Percentiles rank a stretch among this genome's conserved stretches.
phyloP scores from a whole-genome alignment of 1,140 invertebrate species.

The Bombus fervidus region DNA sequence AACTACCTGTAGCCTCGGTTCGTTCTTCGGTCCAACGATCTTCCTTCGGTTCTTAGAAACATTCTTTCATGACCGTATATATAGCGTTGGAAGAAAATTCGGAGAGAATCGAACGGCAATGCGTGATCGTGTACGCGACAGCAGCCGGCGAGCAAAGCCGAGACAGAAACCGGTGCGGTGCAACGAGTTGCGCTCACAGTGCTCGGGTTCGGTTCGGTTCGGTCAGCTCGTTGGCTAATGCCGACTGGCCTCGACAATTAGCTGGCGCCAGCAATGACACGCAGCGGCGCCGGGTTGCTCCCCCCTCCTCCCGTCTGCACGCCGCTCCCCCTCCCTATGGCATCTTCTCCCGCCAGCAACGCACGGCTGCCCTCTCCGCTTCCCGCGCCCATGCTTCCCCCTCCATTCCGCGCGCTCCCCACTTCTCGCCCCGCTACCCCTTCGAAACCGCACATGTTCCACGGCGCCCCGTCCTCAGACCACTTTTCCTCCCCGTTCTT shows the following conservation, averaged over 20 bases:
- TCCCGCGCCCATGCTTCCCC: slow-evolving; percentile 20
- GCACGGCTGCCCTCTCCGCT: slow-evolving; percentile 12
- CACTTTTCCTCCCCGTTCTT: slow-evolving; percentile 25
- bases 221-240: slow-evolving; percentile 76
- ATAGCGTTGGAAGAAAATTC: background rate
- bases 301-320: slow-evolving; percentile 37
- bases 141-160: background rate
- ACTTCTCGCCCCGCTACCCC: slow-evolving; percentile 9
- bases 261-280: slow-evolving; percentile 80
- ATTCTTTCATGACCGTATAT: background rate
- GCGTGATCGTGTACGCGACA: slow-evolving; percentile 2
- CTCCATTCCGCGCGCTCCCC: background rate
- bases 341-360: slow-evolving; percentile 42
- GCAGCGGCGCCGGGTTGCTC: slow-evolving; percentile 73
- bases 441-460: slow-evolving; percentile 56
- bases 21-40: too few species aligned
- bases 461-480: slow-evolving; percentile 56
- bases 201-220: slow-evolving; percentile 63
- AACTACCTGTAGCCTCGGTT: slow-evolving; percentile 12
- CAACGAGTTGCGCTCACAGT: slow-evolving; percentile 26
- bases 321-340: background rate
- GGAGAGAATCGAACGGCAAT: background rate
- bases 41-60: slow-evolving; percentile 12
- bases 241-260: slow-evolving; percentile 80
- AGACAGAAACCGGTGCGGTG: slow-evolving; percentile 18